Percentiles rank a stretch among this genome's conserved stretches.
Evolutionary conservation across 2,888 invertebrate genomes (phyloP).

Genomic region (Sinotaia quadrata): DNA sequence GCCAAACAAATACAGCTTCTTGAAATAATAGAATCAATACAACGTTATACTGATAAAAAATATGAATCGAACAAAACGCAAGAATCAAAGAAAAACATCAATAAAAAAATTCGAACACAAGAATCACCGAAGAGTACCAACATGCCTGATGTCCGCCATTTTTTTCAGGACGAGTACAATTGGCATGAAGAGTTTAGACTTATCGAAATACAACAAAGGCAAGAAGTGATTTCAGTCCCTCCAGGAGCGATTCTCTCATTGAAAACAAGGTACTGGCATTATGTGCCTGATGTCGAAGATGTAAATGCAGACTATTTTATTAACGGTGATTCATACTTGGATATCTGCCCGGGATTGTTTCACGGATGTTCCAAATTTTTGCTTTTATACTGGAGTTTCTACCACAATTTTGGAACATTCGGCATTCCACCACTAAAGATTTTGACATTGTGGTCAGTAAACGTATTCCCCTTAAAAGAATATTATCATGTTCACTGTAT

Average conservation of each 20-base stretch:
- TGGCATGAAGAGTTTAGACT: constrained; percentile 5
- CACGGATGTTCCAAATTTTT: constrained; percentile 14
- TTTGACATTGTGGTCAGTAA: background rate
- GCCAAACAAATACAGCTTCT: no score
- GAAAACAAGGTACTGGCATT: constrained; percentile 11
- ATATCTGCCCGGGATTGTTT: background rate
- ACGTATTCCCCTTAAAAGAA: background rate
- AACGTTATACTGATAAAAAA: no score
- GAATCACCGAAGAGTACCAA: background rate
- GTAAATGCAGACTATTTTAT: constrained; percentile 5
- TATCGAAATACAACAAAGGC: constrained; percentile 4
- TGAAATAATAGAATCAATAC: no score
- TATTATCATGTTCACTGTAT: constrained; percentile 6
- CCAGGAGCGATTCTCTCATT: constrained; percentile 11
- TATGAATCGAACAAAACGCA: no score
- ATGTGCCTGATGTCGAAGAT: background rate
- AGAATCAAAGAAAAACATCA: no score
- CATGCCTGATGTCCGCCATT: background rate
- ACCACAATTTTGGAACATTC: background rate
- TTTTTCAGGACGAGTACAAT: constrained; percentile 2
- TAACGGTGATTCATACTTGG: background rate
- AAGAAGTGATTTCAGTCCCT: constrained; percentile 12
- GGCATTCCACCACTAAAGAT: background rate
- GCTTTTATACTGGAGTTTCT: background rate
- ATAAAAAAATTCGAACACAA: no score